Base-by-base conservation (phyloP, 2,113 vertebrate species). In the Mastomys natalensis region DNA sequence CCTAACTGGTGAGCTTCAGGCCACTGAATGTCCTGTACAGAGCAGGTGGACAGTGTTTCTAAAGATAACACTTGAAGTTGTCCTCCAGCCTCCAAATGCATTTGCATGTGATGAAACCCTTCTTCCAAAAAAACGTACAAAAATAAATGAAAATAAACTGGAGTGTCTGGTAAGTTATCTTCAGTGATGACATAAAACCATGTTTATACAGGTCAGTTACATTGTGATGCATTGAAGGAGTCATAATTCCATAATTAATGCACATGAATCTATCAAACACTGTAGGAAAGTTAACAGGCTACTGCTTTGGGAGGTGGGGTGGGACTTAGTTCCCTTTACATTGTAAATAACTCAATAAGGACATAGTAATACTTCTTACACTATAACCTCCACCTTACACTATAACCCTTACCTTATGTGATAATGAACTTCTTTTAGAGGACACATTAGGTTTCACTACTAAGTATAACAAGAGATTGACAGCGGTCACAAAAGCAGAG, bases 391-490 rank as follows among this genome's bases (percentile, higher is more conserved):
- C 37, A 94, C 37, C n/a, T n/a, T n/a, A n/a, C n/a, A n/a, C n/a
- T n/a, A 37, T 91, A 58, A 96, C 8, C 60, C 98, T 98, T 98
- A 99, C 99, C 99, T 99, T 99, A 91, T 99, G 98, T 96, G 98
- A 98, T 77, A 99, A 87, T 0, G 99, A 99, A 98, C 98, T 99
- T 98, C 99, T 99, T 98, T 99, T 99, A 95, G 98, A 97, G 73
- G 99, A 98, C 87, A 98, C 96, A 95, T 98, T 98, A 92, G 99
- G 97, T 40, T 99, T 99, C 40, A 99, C 97, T 80, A 99, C 97
- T 98, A 99, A 98, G 98, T 99, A 99, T 80, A 99, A 98, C 66
- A 98, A 51, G 51, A 99, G 77, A 90, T 98, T 99, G 97, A 99
- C 96, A 22, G 97, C 55, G 55, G 98, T 97, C 73, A 99, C 99